These are phyloP conservation scores for Oncorhynchus tshawytscha DNA, from an alignment of 2,113 vertebrate genomes.

Conservation along the genomic window DNA sequence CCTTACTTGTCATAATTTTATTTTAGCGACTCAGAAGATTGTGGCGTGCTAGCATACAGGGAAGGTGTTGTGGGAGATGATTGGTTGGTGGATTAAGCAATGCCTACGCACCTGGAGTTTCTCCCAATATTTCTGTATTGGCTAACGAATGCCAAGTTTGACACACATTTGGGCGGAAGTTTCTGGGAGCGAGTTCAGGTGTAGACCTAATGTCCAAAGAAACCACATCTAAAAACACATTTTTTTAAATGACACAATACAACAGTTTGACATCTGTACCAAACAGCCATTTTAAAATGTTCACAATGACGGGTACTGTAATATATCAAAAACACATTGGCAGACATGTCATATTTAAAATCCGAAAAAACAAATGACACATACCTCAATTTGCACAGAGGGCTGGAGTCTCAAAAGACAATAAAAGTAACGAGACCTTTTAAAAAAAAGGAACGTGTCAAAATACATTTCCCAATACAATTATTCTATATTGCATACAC, in stretches of 20 bases:
- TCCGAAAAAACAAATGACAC: conserved; percentile 38
- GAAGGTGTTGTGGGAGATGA: too few relatives aligned
- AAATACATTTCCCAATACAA: conserved; percentile 57
- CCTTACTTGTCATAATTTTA: conserved; percentile 7
- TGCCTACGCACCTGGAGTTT: too few relatives aligned
- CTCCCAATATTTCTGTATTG: too few relatives aligned
- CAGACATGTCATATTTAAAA: conserved; percentile 55
- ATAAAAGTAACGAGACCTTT: conserved; percentile 61
- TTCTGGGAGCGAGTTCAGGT: too few relatives aligned
- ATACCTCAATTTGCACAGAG: conserved; percentile 55
- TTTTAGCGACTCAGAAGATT: conserved; percentile 52
- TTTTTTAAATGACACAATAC: conserved; percentile 7
- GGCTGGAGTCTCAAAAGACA: conserved; percentile 54
- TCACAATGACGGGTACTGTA: conserved; percentile 68
- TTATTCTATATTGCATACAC: conserved; percentile 70
- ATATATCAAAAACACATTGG: conserved; percentile 62
- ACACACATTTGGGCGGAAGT: too few relatives aligned
- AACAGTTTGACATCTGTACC: conserved; percentile 50
- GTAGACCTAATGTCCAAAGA: conserved; percentile 4
- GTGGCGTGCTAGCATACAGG: not conserved
- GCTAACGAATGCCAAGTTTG: too few relatives aligned
- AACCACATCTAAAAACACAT: not conserved
- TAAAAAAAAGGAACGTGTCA: conserved; percentile 46
- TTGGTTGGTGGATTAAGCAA: too few relatives aligned
- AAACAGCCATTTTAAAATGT: conserved; percentile 65